These are phyloP conservation scores for Eulimnadia texana DNA, from an alignment of 1,140 invertebrate species.

Conservation along the genomic window DNA sequence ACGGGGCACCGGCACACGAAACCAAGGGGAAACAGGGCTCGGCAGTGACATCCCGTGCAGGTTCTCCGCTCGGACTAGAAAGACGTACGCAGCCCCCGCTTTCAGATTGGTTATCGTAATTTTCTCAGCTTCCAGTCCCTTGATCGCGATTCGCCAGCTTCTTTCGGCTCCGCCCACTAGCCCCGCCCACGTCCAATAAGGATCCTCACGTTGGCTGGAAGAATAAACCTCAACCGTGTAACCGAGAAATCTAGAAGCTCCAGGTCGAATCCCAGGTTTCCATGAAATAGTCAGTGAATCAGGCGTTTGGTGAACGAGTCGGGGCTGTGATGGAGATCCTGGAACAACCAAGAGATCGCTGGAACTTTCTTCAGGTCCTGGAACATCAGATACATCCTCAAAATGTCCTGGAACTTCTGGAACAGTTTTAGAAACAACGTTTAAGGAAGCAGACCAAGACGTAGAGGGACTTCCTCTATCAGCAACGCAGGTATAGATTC, in stretches of 20 bases:
- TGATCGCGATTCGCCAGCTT: background rate
- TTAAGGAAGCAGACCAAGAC: too few species aligned
- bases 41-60: slow-evolving; percentile 59
- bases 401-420: slow-evolving; percentile 50
- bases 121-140: background rate
- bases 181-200: background rate
- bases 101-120: slow-evolving; percentile 4
- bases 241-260: slow-evolving; percentile 48
- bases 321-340: slow-evolving; percentile 44
- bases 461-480: too few species aligned
- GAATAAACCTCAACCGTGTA: slow-evolving; percentile 68
- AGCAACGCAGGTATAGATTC: too few species aligned
- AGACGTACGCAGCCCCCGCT: slow-evolving; percentile 51
- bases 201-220: background rate
- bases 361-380: slow-evolving; percentile 56
- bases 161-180: background rate
- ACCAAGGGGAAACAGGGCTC: slow-evolving; percentile 46
- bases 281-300: slow-evolving; percentile 65
- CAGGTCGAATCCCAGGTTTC: slow-evolving; percentile 51
- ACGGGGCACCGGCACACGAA: slow-evolving; percentile 36
- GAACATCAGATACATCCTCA: slow-evolving; percentile 54
- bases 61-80: slow-evolving; percentile 77
- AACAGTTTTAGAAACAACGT: slow-evolving; percentile 29
- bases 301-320: slow-evolving; percentile 58
- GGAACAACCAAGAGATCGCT: slow-evolving; percentile 57